A percentile compares a stretch with the other conserved stretches of the same genome.
Conservation (phyloP, 1,140 invertebrate species). For the Aleiodes sp. region DNA sequence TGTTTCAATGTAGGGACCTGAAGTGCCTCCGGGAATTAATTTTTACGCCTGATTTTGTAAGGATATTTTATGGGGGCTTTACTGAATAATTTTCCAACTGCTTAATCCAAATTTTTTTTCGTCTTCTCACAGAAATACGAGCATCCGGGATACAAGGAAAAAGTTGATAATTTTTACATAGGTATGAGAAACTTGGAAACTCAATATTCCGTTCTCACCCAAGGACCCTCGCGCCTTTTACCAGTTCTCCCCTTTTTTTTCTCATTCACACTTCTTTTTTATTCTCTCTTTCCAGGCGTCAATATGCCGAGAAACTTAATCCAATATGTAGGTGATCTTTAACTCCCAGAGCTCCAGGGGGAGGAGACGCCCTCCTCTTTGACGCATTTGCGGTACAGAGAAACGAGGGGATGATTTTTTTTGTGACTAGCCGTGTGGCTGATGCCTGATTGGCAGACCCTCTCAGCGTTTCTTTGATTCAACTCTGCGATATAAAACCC, state of each 20-base stretch:
- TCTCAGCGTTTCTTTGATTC: conserved; percentile 8
- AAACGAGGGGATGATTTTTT: not conserved
- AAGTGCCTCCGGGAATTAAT: not conserved
- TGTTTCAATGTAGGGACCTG: not conserved
- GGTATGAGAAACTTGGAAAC: conserved; percentile 44
- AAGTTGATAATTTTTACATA: too few species aligned
- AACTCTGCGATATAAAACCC: not conserved
- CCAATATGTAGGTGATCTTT: conserved; percentile 47
- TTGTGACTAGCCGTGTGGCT: not conserved
- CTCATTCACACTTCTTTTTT: conserved; percentile 17
- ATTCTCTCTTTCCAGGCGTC: conserved; percentile 33
- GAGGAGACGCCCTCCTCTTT: conserved; percentile 1
- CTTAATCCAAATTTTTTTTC: too few species aligned
- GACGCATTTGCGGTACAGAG: not conserved
- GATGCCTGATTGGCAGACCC: conserved; percentile 32
- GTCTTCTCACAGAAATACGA: too few species aligned
- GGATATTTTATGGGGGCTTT: not conserved
- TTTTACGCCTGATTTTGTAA: not conserved
- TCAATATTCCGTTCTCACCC: conserved; percentile 39
- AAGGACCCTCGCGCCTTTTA: conserved; percentile 25
- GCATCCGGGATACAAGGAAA: too few species aligned
- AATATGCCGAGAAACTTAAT: conserved; percentile 46
- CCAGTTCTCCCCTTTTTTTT: not conserved
- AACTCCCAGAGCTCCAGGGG: conserved; percentile 1
- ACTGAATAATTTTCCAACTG: not conserved